Conservation (phyloP, 2,888 invertebrate species). For the Mythimna vitellina region DNA sequence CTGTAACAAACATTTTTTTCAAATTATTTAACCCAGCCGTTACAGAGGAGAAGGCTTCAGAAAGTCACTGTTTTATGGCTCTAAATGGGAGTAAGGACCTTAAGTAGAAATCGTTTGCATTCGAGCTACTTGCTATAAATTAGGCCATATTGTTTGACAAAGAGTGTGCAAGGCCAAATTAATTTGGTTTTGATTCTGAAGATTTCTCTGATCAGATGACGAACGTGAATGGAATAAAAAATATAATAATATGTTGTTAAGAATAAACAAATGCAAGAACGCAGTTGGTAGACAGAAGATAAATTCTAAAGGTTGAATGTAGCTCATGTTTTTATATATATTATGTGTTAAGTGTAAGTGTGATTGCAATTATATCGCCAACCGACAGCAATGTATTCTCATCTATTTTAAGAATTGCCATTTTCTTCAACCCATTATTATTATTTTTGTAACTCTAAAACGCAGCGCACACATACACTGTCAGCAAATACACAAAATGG, state of each 20-base stretch:
- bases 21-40: too few species aligned
- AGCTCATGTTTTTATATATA: too few species aligned
- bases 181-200: constrained; percentile 11
- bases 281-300: too few species aligned
- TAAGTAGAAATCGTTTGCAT: constrained; percentile 34
- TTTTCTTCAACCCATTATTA: not conserved
- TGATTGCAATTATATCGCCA: too few species aligned
- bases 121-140: constrained; percentile 5
- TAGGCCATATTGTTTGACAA: constrained; percentile 20
- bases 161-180: constrained; percentile 19
- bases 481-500: constrained; percentile 21
- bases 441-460: not conserved
- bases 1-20: too few species aligned
- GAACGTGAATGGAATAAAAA: not conserved
- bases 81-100: too few species aligned
- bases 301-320: not conserved
- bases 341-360: too few species aligned
- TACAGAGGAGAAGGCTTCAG: too few species aligned
- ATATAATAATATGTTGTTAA: too few species aligned
- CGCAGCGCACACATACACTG: not conserved
- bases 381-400: not conserved
- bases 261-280: not conserved
- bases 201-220: not conserved
- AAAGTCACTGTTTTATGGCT: too few species aligned
- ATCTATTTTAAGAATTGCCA: not conserved